Conservation (phyloP, 2,113 vertebrate genomes). For the Melanerpes formicivorus region DNA sequence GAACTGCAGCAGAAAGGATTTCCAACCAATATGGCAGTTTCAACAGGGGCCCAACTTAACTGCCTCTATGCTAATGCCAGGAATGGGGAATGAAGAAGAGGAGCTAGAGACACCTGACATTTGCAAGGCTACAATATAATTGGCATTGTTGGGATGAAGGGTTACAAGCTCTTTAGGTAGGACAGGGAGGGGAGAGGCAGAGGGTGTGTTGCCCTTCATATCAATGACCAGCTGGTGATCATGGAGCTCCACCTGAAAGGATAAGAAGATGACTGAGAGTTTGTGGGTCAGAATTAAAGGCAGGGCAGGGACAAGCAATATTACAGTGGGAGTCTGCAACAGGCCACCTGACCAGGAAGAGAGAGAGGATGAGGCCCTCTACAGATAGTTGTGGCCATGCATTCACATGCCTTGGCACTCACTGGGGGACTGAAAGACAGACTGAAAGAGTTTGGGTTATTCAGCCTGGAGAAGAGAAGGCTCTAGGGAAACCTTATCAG, state of each 20-base stretch:
- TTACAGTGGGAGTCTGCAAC: too few species aligned
- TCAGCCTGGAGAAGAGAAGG: neutral
- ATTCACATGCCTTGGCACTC: neutral
- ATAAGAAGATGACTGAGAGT: too few species aligned
- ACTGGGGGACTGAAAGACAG: neutral
- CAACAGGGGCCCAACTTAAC: too few species aligned
- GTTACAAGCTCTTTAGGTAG: neutral
- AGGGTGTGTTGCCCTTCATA: neutral
- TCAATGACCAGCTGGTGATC: neutral
- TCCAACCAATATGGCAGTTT: too few species aligned
- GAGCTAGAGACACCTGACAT: neutral
- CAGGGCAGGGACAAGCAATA: too few species aligned
- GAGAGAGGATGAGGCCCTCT: neutral
- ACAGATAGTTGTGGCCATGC: neutral
- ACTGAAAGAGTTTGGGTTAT: neutral
- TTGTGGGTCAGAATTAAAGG: too few species aligned
- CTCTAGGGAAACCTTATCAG: too few species aligned
- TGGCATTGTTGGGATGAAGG: neutral
- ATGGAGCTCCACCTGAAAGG: neutral
- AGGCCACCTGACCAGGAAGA: neutral
- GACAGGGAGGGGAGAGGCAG: neutral
- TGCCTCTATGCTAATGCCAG: too few species aligned
- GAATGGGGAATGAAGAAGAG: neutral
- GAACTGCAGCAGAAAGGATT: too few species aligned
- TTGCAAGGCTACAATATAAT: neutral